phyloP scores from a whole-genome alignment of 2,888 invertebrate genomes.

The Carabus problematicus region DNA sequence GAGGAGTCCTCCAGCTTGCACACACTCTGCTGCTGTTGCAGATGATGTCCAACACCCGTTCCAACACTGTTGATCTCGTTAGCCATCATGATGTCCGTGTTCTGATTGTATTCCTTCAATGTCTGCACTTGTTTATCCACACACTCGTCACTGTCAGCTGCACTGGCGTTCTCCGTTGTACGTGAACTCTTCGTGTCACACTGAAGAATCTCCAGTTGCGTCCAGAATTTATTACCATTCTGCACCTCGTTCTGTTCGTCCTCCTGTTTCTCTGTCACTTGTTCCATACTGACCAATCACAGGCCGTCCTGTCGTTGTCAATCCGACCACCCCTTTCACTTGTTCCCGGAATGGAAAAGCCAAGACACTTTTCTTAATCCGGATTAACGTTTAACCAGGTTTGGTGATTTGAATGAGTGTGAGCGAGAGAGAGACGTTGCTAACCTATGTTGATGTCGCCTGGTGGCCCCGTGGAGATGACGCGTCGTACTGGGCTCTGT shows the following conservation, averaged over 20 bases:
- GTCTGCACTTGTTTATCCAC: constrained; percentile 40
- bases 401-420: background rate
- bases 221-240: constrained; percentile 46
- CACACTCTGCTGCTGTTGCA: constrained; percentile 46
- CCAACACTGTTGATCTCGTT: constrained; percentile 15
- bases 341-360: constrained; percentile 23
- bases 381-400: constrained; percentile 17
- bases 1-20: constrained; percentile 29
- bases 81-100: constrained; percentile 12
- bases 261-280: constrained; percentile 28
- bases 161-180: constrained; percentile 23
- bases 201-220: constrained; percentile 44
- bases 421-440: background rate
- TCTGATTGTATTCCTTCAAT: constrained; percentile 42
- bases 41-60: background rate
- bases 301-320: constrained; percentile 18
- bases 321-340: constrained; percentile 35
- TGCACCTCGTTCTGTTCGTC: constrained; percentile 22
- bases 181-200: constrained; percentile 37
- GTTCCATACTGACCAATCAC: constrained; percentile 45
- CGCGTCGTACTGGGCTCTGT: constrained; percentile 13
- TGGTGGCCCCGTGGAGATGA: constrained; percentile 33
- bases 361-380: constrained; percentile 20
- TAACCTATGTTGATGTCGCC: background rate
- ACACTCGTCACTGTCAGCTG: constrained; percentile 31